These are phyloP conservation scores for Tenthredo livida DNA, from an alignment of 2,888 invertebrate species.

Conservation along the genomic window DNA sequence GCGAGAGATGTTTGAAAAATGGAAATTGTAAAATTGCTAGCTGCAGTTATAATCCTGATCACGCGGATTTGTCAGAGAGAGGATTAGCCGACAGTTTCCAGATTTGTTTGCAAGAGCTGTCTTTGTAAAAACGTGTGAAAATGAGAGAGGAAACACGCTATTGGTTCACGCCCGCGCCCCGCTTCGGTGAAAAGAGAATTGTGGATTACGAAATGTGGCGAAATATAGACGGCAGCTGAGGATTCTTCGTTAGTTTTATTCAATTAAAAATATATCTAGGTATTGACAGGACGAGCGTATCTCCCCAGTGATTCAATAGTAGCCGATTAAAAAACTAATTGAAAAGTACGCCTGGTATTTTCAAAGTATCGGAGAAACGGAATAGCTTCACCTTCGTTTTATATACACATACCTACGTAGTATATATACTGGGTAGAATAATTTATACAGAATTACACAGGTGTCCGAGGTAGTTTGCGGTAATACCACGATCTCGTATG, in stretches of 20 bases:
- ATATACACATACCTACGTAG: not conserved
- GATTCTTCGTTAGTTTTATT: slow-evolving; percentile 28
- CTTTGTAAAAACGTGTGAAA: slow-evolving; percentile 4
- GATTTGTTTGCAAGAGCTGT: not conserved
- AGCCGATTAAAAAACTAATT: slow-evolving; percentile 39
- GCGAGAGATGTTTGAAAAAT: not conserved
- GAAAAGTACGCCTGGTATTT: slow-evolving; percentile 21
- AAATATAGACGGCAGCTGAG: not conserved
- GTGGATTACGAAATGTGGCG: slow-evolving; percentile 12
- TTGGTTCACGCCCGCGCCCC: no score
- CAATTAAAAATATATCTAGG: slow-evolving; percentile 15
- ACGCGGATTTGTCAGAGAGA: slow-evolving; percentile 23
- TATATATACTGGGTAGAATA: not conserved
- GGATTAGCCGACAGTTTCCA: not conserved
- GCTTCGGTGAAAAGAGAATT: slow-evolving; percentile 14
- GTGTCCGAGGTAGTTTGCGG: slow-evolving; percentile 2
- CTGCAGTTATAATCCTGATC: slow-evolving; percentile 21
- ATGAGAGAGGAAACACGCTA: not conserved
- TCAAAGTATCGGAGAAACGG: slow-evolving; percentile 18
- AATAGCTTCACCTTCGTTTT: not conserved
- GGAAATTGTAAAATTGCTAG: slow-evolving; percentile 1
- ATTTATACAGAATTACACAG: slow-evolving; percentile 30
- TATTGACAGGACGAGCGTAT: slow-evolving; percentile 27
- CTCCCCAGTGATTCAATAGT: slow-evolving; percentile 10
- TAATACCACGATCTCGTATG: not conserved